A percentile compares a stretch with the other conserved stretches of the same genome.
These are phyloP conservation scores for Machimus rusticus DNA, from an alignment of 2,888 invertebrate species.

Conservation along the genomic window DNA sequence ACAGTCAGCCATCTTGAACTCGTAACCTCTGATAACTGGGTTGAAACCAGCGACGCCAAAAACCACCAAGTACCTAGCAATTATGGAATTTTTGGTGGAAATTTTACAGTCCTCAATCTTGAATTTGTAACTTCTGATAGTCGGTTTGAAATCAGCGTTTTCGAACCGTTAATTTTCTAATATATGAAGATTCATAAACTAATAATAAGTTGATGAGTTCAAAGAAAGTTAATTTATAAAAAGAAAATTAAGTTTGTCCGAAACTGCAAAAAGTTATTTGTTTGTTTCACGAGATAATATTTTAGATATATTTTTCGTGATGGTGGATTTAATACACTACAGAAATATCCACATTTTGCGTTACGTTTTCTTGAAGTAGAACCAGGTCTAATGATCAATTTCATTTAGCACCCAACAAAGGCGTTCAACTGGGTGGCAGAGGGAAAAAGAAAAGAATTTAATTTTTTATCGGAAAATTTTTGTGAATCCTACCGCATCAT, in stretches of 20 bases:
- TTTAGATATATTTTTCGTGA: neutral
- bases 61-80: too few species aligned
- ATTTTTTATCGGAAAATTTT: conserved; percentile 37
- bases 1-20: too few species aligned
- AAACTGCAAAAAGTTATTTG: neutral
- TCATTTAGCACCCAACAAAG: conserved; percentile 31
- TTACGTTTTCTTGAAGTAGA: neutral
- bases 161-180: too few species aligned
- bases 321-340: neutral
- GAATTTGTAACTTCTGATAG: too few species aligned
- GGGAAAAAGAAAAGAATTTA: conserved; percentile 3
- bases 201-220: neutral
- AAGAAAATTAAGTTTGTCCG: neutral
- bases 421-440: neutral
- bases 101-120: too few species aligned
- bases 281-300: neutral
- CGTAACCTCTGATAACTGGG: too few species aligned
- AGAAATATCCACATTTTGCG: neutral
- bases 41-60: too few species aligned
- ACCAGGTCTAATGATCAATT: conserved; percentile 24
- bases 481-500: conserved; percentile 29
- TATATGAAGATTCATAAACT: too few species aligned
- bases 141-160: too few species aligned
- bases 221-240: neutral
- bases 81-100: too few species aligned